A percentile compares a stretch with the other conserved stretches of the same genome.
Evolutionary conservation across 2,888 invertebrate species (phyloP).

Genomic region (Melanotus villosus): DNA sequence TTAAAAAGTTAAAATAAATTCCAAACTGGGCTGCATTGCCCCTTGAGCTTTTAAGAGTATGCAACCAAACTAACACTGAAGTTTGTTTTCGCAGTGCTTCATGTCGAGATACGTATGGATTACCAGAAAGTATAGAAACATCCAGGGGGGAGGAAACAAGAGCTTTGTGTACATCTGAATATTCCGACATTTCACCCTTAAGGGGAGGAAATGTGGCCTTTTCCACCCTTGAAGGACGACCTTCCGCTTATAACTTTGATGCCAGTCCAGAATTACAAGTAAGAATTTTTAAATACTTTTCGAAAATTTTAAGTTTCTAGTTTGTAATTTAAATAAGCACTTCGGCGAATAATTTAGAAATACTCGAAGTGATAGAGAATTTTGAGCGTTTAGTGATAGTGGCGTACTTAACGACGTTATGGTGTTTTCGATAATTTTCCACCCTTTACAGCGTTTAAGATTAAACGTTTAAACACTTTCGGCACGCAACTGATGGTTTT

Average conservation of each 20-base stretch:
- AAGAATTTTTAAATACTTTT: too few relatives aligned
- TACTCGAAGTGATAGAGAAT: too few relatives aligned
- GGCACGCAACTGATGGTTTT: neutral
- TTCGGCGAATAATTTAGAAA: too few relatives aligned
- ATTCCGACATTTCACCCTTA: slow-evolving; percentile 96
- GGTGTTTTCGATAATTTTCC: too few relatives aligned
- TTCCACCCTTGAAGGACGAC: slow-evolving; percentile 94
- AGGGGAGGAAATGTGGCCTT: slow-evolving; percentile 96
- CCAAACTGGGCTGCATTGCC: too few relatives aligned
- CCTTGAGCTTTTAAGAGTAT: neutral
- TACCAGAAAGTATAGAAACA: slow-evolving; percentile 82
- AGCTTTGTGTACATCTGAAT: slow-evolving; percentile 98
- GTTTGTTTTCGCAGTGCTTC: slow-evolving; percentile 77
- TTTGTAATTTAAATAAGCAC: too few relatives aligned
- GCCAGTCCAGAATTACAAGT: slow-evolving; percentile 92
- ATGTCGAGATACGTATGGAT: slow-evolving; percentile 91
- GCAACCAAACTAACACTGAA: slow-evolving; percentile 10
- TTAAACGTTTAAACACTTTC: slow-evolving; percentile 7
- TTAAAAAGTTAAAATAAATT: too few relatives aligned
- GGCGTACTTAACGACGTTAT: too few relatives aligned
- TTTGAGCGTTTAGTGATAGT: too few relatives aligned
- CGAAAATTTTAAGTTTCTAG: too few relatives aligned
- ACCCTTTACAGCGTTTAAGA: too few relatives aligned
- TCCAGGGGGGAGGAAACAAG: slow-evolving; percentile 87
- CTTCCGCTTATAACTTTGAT: slow-evolving; percentile 93